Base-by-base conservation (phyloP, 2,888 invertebrate species). In the Ormyrus thymus region DNA sequence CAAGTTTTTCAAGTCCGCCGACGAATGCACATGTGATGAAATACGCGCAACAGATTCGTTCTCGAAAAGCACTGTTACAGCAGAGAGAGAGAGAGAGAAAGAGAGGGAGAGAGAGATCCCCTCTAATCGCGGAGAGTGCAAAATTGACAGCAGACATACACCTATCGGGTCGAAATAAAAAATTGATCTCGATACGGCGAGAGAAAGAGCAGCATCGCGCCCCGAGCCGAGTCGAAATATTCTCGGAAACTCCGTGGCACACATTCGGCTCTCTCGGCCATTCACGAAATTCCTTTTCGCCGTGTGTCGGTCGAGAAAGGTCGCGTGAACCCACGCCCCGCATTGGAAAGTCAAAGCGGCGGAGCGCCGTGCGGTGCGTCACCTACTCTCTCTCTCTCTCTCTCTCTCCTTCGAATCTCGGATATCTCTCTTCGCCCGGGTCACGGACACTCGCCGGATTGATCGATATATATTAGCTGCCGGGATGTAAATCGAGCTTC, bases 401-500 rank as follows among this genome's bases (percentile, higher is more conserved):
- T 50, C 65, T 51, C 29, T n/a, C 53, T 53, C 61, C 51, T 48
- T 53, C 53, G 48, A 29, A 51, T 10, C 6, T 29, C 29, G 29
- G 29, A 29, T n/a, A n/a, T n/a, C n/a, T n/a, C n/a, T 29, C 29
- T 29, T 9, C 29, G 59, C 13, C 29, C 73, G 53, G 71, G 71
- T 71, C 71, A 71, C 53, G 61, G 71, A 62, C 62, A 62, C 10
- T 13, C 55, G 55, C 64, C 51, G 71, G 58, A 58, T 29, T 43
- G 75, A 61, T 76, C 75, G 75, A 58, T 48, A 3, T 29, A 4
- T 29, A 74, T 66, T 51, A 58, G 9, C 56, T 48, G 46, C 46
- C n/a, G 43, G n/a, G 62, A 64, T 56, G n/a, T n/a, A 73, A 73
- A 64, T 64, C 72, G 64, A 62, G 72, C 64, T 43, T 61, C 46